Evolutionary conservation across 2,797 vertebrate genomes (phyloP).

Genomic region (Ficedula albicollis): DNA sequence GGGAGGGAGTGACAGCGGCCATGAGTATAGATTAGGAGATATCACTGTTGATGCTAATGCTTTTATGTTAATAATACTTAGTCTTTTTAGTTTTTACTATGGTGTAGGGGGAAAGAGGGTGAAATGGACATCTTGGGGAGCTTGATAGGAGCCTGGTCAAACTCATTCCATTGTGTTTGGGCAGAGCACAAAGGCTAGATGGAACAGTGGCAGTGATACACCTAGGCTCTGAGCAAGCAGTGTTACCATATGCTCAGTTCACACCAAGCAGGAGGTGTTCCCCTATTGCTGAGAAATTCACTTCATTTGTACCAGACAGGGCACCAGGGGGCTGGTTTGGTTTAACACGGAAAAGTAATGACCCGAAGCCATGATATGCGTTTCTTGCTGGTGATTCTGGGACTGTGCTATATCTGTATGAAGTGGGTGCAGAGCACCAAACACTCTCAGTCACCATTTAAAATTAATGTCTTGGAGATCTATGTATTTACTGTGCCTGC

Average conservation of each 20-base stretch:
- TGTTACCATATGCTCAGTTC: fast-evolving
- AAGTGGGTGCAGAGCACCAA: background rate
- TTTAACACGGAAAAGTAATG: background rate
- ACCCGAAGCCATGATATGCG: background rate
- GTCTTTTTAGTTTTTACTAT: background rate
- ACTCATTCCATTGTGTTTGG: background rate
- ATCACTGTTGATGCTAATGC: background rate
- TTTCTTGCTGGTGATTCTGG: background rate
- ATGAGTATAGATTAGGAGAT: background rate
- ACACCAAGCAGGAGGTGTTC: background rate
- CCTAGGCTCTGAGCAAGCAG: background rate
- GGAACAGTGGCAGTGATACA: fast-evolving
- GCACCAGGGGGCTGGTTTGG: background rate
- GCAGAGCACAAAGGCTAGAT: background rate
- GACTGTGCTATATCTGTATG: background rate
- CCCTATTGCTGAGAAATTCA: background rate
- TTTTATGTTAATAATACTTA: background rate
- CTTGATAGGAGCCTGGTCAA: background rate
- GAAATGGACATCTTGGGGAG: background rate
- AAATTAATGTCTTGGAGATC: background rate
- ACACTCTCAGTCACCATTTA: background rate
- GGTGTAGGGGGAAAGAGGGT: background rate
- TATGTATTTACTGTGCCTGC: background rate
- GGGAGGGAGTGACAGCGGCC: background rate
- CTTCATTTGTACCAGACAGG: background rate